phyloP scores from a whole-genome alignment of 2,113 vertebrate genomes.

The Fregata magnificens region DNA sequence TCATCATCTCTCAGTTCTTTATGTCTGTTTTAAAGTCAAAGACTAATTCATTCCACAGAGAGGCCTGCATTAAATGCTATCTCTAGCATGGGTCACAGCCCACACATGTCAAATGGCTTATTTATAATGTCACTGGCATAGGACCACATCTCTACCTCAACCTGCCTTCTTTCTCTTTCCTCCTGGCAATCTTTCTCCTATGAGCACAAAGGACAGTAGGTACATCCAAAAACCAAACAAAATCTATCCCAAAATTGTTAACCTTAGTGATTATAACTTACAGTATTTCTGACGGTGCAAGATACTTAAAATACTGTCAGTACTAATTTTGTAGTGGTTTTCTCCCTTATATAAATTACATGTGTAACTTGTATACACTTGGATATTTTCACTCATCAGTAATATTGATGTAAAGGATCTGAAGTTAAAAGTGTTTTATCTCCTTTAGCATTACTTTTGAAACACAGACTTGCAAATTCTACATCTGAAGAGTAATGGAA shows the following conservation, averaged over 20 bases:
- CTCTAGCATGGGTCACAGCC: neutral
- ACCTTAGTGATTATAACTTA: neutral
- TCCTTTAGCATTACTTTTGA: neutral
- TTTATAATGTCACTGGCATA: neutral
- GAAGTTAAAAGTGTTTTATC: neutral
- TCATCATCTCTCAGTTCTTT: neutral
- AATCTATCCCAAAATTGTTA: neutral
- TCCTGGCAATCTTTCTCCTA: neutral
- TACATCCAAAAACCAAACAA: neutral
- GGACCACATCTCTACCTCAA: neutral
- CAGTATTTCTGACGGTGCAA: neutral
- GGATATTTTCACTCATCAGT: neutral
- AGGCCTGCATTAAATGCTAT: neutral
- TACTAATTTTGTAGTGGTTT: neutral
- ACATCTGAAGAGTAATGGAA: neutral
- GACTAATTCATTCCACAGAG: neutral
- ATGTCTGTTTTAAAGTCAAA: neutral
- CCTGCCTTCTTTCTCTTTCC: neutral
- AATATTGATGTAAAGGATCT: neutral
- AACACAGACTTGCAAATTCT: neutral
- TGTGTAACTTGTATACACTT: neutral
- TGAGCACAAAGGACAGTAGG: neutral
- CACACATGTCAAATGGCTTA: neutral
- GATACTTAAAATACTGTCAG: neutral
- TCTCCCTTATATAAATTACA: neutral